Evolutionary conservation across 2,888 invertebrate species (phyloP).

Genomic region (Tinea semifulvella): DNA sequence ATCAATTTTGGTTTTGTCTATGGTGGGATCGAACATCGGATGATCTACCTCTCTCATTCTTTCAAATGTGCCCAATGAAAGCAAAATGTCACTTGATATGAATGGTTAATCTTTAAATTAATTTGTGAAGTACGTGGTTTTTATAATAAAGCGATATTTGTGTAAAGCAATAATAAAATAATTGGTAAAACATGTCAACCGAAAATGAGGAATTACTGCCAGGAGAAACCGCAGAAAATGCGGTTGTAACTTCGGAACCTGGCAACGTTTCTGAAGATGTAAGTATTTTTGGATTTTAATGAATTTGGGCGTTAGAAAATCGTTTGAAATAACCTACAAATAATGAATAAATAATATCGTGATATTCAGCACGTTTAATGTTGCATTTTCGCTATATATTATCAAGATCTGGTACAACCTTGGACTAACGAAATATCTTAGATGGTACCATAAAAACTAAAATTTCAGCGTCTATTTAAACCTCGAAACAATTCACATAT

Average conservation of each 20-base stretch:
- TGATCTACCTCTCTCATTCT: background rate
- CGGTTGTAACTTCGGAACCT: background rate
- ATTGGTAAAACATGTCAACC: background rate
- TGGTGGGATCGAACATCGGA: background rate
- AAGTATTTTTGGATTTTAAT: slow-evolving; percentile 1
- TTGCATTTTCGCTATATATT: no score
- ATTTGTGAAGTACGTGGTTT: slow-evolving; percentile 1
- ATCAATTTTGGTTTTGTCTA: no score
- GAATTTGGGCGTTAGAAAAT: no score
- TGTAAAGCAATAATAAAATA: background rate
- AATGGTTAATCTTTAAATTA: slow-evolving; percentile 9
- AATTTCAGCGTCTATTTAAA: no score
- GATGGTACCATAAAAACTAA: no score
- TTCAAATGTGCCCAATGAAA: background rate
- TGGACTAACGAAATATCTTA: no score
- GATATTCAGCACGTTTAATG: no score
- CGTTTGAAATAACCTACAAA: no score
- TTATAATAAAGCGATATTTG: slow-evolving; percentile 1
- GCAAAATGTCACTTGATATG: background rate
- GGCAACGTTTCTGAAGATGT: background rate
- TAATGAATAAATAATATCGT: no score
- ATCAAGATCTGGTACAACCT: no score
- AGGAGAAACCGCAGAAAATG: background rate
- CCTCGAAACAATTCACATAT: no score
- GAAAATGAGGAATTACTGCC: slow-evolving; percentile 9